Base-by-base conservation (phyloP, 2,797 vertebrate species). In the Alfaro cultratus region DNA sequence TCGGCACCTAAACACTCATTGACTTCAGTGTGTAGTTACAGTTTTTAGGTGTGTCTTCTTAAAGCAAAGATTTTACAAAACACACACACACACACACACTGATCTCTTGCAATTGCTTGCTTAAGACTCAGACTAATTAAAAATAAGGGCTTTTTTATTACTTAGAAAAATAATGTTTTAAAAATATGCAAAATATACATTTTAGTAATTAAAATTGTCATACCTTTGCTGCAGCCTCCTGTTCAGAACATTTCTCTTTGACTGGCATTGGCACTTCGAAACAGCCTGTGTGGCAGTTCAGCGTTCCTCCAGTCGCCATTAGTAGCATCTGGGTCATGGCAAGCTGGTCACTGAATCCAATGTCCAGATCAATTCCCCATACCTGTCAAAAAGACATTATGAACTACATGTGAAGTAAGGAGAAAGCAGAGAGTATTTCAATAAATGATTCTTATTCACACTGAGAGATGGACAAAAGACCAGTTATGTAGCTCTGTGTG, bases 1-100 rank as follows among this genome's bases (percentile, higher is more conserved):
- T 97, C 97, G 96, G 96, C 97, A 97, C 97, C 96, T 97, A 97
- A 98, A 97, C 97, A 97, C 96, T 97, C 97, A 98, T 97, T 97
- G 97, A 96, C 95, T 94, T 96, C 96, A 95, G 94, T 96, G 95
- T 97, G 95, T 99, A 99, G 99, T 99, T 99, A 99, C 98, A 99
- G 97, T 92, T 97, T 97, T 96, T 97, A 97, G 96, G 97, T 96
- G 97, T 97, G 96, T 97, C 96, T 95, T 97, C 97, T 94, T 88
- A 95, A 94, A 96, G 95, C 86, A 94, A 92, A 92, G 93, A 88
- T 87, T 89, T 53, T 53, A 26, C 9, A 53, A 26, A 26, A 53
- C 51, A 53, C 47, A 49, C 16, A 47, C 45, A 45, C 45, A 34
- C 34, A 46, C 15, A 46, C 93, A 91, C 83, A 78, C 83, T 89